phyloP scores from a whole-genome alignment of 2,113 vertebrate species.

The Clarias gariepinus region DNA sequence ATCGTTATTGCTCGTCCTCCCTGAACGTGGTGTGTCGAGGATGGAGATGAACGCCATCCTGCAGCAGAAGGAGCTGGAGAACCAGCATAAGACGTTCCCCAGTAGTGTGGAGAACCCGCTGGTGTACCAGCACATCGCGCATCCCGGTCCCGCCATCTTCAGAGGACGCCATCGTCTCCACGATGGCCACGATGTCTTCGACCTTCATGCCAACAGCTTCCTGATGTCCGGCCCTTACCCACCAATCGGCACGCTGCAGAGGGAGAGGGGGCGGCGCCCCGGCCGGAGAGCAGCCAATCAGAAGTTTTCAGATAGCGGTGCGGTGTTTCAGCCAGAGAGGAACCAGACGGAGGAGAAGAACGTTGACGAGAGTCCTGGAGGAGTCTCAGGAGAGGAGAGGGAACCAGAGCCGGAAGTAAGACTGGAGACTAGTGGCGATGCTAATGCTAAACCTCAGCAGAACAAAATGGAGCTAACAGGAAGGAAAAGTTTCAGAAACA shows the following conservation, averaged over 20 bases:
- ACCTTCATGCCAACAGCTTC: constrained; percentile 80
- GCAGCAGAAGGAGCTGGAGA: constrained; percentile 91
- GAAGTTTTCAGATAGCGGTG: constrained; percentile 73
- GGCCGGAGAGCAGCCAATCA: constrained; percentile 76
- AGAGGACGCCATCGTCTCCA: constrained; percentile 79
- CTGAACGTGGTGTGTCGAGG: constrained; percentile 54
- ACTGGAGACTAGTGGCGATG: constrained; percentile 75
- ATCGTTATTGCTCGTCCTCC: neutral
- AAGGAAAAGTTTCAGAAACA: constrained; percentile 74
- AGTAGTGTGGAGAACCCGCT: constrained; percentile 80
- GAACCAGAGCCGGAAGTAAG: constrained; percentile 75
- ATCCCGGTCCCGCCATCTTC: constrained; percentile 76
- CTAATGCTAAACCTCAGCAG: constrained; percentile 58
- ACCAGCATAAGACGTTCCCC: constrained; percentile 75
- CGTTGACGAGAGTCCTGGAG: constrained; percentile 66
- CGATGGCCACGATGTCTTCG: constrained; percentile 81
- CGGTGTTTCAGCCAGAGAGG: constrained; percentile 65
- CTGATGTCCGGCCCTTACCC: constrained; percentile 83
- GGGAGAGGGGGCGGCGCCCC: constrained; percentile 80
- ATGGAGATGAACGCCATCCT: constrained; percentile 95
- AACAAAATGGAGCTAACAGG: constrained; percentile 71
- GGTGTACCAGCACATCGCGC: constrained; percentile 72
- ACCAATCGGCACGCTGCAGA: constrained; percentile 78
- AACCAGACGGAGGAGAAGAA: constrained; percentile 77
- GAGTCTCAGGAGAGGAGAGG: constrained; percentile 77